phyloP scores from a whole-genome alignment of 1,140 invertebrate genomes.

The Orchestia grillus region DNA sequence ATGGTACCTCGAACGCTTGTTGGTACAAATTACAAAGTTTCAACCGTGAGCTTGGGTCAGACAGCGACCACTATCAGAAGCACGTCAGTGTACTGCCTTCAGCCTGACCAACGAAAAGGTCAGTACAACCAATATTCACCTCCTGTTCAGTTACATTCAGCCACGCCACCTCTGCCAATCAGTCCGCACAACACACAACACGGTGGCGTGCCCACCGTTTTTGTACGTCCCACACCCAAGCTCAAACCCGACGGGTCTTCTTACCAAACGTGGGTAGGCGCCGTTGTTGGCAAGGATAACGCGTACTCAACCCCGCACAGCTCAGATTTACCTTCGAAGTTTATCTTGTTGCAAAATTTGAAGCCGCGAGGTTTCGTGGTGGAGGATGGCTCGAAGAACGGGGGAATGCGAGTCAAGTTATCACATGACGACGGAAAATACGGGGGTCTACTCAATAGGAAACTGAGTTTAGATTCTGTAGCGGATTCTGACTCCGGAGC shows the following conservation, averaged over 20 bases:
- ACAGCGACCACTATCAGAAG: constrained; percentile 20
- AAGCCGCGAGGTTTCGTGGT: not conserved
- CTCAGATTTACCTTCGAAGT: not conserved
- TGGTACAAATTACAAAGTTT: not conserved
- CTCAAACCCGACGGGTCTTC: not conserved
- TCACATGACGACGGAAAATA: constrained; percentile 13
- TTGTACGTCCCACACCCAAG: constrained; percentile 4
- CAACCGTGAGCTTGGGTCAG: not conserved
- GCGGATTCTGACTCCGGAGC: not conserved
- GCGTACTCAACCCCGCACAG: not conserved
- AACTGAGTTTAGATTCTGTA: not conserved
- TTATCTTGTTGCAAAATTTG: not conserved
- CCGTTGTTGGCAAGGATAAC: not conserved
- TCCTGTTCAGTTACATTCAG: not conserved
- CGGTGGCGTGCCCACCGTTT: not conserved
- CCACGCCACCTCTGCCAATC: constrained; percentile 9
- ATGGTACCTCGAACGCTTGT: not conserved
- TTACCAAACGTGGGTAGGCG: constrained; percentile 14
- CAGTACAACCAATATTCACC: constrained; percentile 15
- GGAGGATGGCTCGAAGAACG: constrained; percentile 6
- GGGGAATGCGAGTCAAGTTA: not conserved
- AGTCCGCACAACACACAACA: not conserved
- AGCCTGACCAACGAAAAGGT: not conserved
- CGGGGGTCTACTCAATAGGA: constrained; percentile 20
- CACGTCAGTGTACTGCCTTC: constrained; percentile 25